These are phyloP conservation scores for Thecocarcelia acutangulata DNA, from an alignment of 2,888 invertebrate species.

Conservation along the genomic window DNA sequence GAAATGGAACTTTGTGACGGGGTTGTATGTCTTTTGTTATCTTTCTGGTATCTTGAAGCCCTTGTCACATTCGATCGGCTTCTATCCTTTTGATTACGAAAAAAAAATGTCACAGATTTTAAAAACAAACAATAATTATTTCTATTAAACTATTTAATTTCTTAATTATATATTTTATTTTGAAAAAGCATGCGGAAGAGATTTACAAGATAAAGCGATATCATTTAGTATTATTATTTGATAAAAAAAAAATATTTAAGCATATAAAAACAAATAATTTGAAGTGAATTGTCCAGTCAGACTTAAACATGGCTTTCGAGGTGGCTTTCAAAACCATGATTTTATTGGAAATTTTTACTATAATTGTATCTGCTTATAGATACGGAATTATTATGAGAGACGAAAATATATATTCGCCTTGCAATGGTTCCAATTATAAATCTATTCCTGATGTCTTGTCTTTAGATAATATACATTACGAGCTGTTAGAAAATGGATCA, in stretches of 20 bases:
- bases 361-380: background rate
- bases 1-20: no score
- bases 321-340: background rate
- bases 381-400: background rate
- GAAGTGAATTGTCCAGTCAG: no score
- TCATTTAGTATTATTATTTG: no score
- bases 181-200: background rate
- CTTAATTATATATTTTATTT: background rate
- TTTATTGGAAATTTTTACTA: background rate
- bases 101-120: background rate
- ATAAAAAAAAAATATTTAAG: no score
- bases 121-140: no score
- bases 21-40: no score
- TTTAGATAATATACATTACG: background rate
- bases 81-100: background rate
- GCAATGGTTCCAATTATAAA: background rate
- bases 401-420: conserved; percentile 19
- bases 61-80: no score
- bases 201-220: background rate
- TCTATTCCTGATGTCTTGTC: background rate
- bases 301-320: no score
- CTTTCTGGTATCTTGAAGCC: no score
- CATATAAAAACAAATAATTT: no score
- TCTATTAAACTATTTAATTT: no score
- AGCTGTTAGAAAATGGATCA: background rate